phyloP scores from a whole-genome alignment of 2,797 vertebrate species.

The Acanthornis magna region DNA sequence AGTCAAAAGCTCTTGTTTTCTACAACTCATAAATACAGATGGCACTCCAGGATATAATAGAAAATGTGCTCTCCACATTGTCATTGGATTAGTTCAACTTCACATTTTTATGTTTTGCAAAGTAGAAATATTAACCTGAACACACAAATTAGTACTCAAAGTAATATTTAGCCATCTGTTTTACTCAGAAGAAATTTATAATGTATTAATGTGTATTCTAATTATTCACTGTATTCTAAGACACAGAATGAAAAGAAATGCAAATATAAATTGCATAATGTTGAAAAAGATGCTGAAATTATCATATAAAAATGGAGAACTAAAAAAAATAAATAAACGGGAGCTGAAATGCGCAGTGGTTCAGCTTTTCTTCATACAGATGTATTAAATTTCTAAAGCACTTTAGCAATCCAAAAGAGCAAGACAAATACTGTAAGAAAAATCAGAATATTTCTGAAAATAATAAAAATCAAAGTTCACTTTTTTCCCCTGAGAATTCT shows the following conservation, averaged over 20 bases:
- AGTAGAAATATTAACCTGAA: constrained; percentile 10
- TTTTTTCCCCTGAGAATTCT: fast-evolving
- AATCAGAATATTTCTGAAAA: neutral
- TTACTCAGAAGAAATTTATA: neutral
- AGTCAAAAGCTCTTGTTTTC: constrained; percentile 16
- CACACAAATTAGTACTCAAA: neutral
- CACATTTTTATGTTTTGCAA: neutral
- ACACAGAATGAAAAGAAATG: neutral
- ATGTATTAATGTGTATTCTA: neutral
- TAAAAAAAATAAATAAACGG: neutral
- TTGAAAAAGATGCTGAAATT: neutral
- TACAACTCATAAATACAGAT: constrained; percentile 16
- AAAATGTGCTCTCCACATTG: neutral
- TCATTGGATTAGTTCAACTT: neutral
- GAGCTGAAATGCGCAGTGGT: neutral
- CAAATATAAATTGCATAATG: neutral
- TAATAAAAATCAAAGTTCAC: neutral
- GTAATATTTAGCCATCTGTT: neutral
- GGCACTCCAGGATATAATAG: neutral
- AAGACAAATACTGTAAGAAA: neutral
- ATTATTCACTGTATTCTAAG: neutral
- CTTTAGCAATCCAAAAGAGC: neutral
- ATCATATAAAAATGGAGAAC: neutral
- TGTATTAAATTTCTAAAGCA: neutral
- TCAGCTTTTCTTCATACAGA: neutral